Base-by-base conservation (phyloP, 2,113 vertebrate genomes). In the Dasypus novemcinctus region DNA sequence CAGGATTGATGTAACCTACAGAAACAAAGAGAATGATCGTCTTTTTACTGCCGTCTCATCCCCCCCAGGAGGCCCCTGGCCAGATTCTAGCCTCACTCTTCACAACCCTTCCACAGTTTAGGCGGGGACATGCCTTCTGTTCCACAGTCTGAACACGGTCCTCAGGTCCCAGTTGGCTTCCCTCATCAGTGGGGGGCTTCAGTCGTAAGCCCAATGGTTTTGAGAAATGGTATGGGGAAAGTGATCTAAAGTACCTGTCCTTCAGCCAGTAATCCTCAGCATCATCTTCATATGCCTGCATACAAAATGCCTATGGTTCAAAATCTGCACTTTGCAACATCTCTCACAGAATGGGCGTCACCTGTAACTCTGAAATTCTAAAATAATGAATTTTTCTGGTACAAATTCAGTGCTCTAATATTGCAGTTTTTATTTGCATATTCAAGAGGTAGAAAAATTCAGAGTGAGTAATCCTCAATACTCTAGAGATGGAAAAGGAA, bases 41-140 rank as follows among this genome's bases (percentile, higher is more conserved):
- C 15, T 63, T 17, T 27, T 31, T 33, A 43, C 57, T 18, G 3
- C 41, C 0, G 0, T 38, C 54, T 11, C 15, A 14, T 10, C 21
- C 25, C 36, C 36, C 8, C 1, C 1, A 27, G 49, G 76, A 36
- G 20, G 0, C 0, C 75, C 69, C 13, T 0, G 38, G 68, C 46
- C 27, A 1, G 2, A 18, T 17, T 29, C 13, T 2, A 74, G 71
- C 57, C 83, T 91, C 36, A 38, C 59, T 68, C 18, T 38, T 52
- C 41, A 12, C 14, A 68, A 27, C 20, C 5, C 27, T 41, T 38
- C 25, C 7, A 1, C 8, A 29, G 41, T 12, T 63, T 25, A 25
- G 20, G 36, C 13, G 20, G 43, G 27, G 12, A 69, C 7, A 23
- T 49, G 49, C 10, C 82, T 29, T 71, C 74, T 25, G 63, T 78